A percentile compares a stretch with the other conserved stretches of the same genome.
These are phyloP conservation scores for Eupithecia exiguata DNA, from an alignment of 2,888 invertebrate genomes.

Conservation along the genomic window DNA sequence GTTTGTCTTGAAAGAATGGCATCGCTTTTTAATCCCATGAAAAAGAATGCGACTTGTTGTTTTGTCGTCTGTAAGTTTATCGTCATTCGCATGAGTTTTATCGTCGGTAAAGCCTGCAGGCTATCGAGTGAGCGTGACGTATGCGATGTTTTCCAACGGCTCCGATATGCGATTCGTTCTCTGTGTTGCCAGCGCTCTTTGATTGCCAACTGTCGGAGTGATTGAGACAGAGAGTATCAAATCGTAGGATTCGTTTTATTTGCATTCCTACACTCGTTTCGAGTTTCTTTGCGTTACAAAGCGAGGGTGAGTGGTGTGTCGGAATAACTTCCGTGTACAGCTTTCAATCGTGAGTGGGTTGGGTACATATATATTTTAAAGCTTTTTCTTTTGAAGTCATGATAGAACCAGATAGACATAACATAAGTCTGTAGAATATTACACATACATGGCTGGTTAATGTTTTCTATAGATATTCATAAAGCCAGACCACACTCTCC, in stretches of 20 bases:
- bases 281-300: not conserved
- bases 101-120: conserved; percentile 15
- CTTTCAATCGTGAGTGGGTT: conserved; percentile 6
- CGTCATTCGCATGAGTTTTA: conserved; percentile 12
- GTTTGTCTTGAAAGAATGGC: not conserved
- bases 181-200: conserved; percentile 9
- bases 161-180: conserved; percentile 7
- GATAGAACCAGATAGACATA: not conserved
- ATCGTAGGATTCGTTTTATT: conserved; percentile 10
- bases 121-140: conserved; percentile 14
- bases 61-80: conserved; percentile 8
- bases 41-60: conserved; percentile 3
- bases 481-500: too few relatives aligned
- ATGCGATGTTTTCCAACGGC: conserved; percentile 5
- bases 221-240: conserved; percentile 21
- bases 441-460: not conserved
- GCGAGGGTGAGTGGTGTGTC: not conserved
- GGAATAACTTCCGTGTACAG: conserved; percentile 1
- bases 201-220: conserved; percentile 15
- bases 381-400: not conserved
- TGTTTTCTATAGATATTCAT: not conserved
- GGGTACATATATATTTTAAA: not conserved
- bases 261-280: not conserved
- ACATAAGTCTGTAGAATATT: not conserved
- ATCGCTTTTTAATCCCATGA: conserved; percentile 1